A percentile compares a stretch with the other conserved stretches of the same genome.
These are phyloP conservation scores for Galbula dea DNA, from an alignment of 2,113 vertebrate genomes.

Conservation along the genomic window DNA sequence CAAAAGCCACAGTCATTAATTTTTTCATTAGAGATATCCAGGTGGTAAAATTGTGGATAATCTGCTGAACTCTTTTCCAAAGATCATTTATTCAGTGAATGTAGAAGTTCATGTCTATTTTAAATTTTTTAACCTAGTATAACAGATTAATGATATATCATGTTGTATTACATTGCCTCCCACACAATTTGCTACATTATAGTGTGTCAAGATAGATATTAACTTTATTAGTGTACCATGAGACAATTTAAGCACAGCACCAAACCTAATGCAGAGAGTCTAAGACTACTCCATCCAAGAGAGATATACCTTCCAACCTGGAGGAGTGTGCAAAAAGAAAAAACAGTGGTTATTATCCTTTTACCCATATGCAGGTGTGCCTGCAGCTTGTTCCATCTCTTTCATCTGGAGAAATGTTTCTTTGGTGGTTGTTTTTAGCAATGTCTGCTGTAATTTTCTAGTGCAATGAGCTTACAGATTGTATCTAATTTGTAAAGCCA, in stretches of 20 bases:
- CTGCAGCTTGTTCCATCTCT: neutral
- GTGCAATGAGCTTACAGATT: neutral
- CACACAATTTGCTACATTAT: neutral
- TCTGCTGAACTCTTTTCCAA: constrained; percentile 11
- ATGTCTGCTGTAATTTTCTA: neutral
- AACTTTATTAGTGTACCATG: neutral
- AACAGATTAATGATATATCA: neutral
- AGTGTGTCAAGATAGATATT: neutral
- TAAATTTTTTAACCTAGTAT: neutral
- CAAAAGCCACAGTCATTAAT: constrained; percentile 49
- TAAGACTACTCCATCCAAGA: neutral
- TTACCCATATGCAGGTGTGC: neutral
- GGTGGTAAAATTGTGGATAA: constrained; percentile 46
- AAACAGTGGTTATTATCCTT: neutral
- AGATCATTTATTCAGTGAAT: neutral
- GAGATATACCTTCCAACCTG: neutral
- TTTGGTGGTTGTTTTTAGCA: neutral
- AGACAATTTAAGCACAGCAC: neutral
- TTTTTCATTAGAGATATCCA: constrained; percentile 36
- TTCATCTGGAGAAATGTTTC: neutral
- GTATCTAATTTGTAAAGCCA: neutral
- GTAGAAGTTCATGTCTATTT: neutral
- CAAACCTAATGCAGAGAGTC: neutral
- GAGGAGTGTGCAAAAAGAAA: neutral
- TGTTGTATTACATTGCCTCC: neutral